phyloP scores from a whole-genome alignment of 2,113 vertebrate species.

The Strigops habroptila region DNA sequence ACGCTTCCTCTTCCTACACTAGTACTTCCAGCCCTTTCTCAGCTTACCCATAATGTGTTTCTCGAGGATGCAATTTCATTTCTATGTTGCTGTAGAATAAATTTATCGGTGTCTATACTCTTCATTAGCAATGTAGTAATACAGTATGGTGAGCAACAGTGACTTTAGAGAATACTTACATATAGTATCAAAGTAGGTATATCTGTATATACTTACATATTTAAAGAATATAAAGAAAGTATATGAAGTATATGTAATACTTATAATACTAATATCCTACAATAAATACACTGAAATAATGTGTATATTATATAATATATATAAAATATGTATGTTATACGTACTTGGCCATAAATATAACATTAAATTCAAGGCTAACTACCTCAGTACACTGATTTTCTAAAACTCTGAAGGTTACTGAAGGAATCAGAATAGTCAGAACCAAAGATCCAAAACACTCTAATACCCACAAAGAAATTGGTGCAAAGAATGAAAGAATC shows the following conservation, averaged over 20 bases:
- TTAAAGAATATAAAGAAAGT: neutral
- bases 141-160: neutral
- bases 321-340: neutral
- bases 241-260: neutral
- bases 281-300: neutral
- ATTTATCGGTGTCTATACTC: neutral
- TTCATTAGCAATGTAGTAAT: neutral
- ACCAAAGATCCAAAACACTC: neutral
- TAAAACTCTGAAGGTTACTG: neutral
- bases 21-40: neutral
- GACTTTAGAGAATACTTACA: neutral
- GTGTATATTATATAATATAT: too few species aligned
- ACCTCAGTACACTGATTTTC: neutral
- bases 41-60: neutral
- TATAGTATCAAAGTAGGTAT: neutral
- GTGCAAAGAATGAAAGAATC: neutral
- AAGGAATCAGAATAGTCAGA: neutral
- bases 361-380: neutral
- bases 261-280: neutral
- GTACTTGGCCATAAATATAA: neutral
- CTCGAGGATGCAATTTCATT: neutral
- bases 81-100: neutral
- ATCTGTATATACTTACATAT: neutral
- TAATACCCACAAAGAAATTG: neutral
- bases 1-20: accelerated